Percentiles rank a stretch among this genome's conserved stretches.
These are phyloP conservation scores for Sphyrna mokarran DNA, from an alignment of 2,113 vertebrate genomes.

Conservation along the genomic window DNA sequence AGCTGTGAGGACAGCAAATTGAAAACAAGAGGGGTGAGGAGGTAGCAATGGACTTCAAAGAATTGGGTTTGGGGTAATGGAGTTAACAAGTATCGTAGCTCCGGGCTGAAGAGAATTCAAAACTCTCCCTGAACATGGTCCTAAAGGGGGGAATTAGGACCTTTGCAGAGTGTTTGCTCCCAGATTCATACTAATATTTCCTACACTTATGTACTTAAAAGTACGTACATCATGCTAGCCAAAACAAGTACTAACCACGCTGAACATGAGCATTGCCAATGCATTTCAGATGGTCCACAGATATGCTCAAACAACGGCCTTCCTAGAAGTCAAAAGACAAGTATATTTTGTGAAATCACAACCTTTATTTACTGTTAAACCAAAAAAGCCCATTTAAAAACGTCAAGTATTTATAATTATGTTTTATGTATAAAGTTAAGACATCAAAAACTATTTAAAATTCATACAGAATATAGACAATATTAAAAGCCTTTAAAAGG, in stretches of 20 bases:
- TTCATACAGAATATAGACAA: background rate
- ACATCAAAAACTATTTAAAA: background rate
- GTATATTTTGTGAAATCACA: background rate
- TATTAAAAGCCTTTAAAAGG: background rate
- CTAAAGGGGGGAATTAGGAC: background rate
- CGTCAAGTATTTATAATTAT: background rate
- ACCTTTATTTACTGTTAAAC: background rate
- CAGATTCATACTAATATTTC: background rate
- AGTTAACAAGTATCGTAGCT: background rate
- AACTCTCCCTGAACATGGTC: background rate
- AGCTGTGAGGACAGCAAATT: background rate
- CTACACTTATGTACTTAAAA: background rate
- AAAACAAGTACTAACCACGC: constrained; percentile 63
- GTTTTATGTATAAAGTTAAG: background rate
- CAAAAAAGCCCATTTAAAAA: background rate
- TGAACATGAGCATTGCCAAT: constrained; percentile 81
- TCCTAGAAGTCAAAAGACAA: constrained; percentile 58
- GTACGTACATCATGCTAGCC: too few relatives aligned
- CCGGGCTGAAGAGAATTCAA: background rate
- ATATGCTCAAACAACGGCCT: constrained; percentile 66
- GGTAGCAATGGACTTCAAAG: background rate
- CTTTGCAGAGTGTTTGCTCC: background rate
- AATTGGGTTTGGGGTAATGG: background rate
- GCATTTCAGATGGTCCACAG: constrained; percentile 79
- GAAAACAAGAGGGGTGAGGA: background rate